Evolutionary conservation across 1,140 invertebrate species (phyloP), one percentile per base, ranked within the genome.

Genomic region (Adelges cooleyi): DNA sequence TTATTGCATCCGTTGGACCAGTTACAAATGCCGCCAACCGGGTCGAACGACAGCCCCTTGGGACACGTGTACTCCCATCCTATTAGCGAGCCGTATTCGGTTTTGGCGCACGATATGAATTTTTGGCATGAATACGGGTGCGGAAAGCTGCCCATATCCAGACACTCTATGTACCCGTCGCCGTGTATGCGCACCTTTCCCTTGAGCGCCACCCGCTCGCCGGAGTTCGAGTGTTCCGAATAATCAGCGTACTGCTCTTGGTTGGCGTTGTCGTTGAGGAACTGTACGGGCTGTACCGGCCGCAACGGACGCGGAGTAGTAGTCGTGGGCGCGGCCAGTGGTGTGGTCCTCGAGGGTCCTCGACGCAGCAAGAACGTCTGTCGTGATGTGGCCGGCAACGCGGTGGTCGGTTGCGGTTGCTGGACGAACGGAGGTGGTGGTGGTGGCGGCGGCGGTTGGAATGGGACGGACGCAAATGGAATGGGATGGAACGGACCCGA

Each of bases 11-110:
- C 86, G 4, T 84, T 82, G 1, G 86, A 85, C 88, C 88, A 92
- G 73, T 92, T 92, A 72, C 90, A 93, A 68, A 92, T 92, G 20
- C 88, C 89, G 17, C 89, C 89, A 4, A 91, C 82, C 1, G 88
- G 88, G 74, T 92, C 90, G 72, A 90, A 93, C 65, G 86, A 86
- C 0, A 92, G 75, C 23, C 84, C 85, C 65, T 84, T 83, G 0
- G 90, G 89, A 73, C 90, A 93, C 1, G 87, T 87, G 74, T 92
- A 92, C 68, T 90, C 88, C 82, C 87, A 92, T 2, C 87, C 89
- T 0, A 88, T 74, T 0, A 90, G 80, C 20, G 81, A 78, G 33
- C 84, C 84, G 69, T 82, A 85, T 50, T 89, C 86, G 77, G 89
- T 87, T 72, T 82, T 83, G 0, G 89, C 86, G 73, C 90, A 92